Base-by-base conservation (phyloP, 1,140 invertebrate species). In the Dendroctonus ponderosae region DNA sequence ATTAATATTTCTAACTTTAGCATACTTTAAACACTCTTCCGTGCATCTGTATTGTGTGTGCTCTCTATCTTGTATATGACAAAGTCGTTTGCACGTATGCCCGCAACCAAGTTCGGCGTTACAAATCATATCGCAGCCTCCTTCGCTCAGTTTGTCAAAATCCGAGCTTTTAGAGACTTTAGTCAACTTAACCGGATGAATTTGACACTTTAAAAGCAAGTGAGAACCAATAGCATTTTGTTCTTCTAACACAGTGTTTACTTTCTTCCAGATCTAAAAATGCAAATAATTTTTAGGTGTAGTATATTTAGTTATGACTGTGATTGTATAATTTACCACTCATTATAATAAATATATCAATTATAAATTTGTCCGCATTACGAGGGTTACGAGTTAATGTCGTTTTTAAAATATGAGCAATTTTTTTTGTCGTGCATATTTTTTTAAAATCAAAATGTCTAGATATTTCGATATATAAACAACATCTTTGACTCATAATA, bases 31-130 rank as follows among this genome's bases (percentile, higher is more conserved):
- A 73, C 82, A 80, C 59, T 76, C 62, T 71, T 77, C 70, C 50
- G 57, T 67, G 68, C 85, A 86, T 64, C 74, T 77, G 26, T 76
- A 76, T 4, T 63, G 37, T 4, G 46, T 37, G 70, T 88, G 86
- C 4, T 80, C 75, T 6, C 74, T 63, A 66, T 84, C 80, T 42
- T 79, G 77, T 5, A 79, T 75, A 66, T 86, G 84, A 59, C 85
- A 86, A 6, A 84, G 61, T 37, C 78, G 79, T 15, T 79, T 78
- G 72, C 86, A 87, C 12, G 60, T 61, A 71, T 88, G 86, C 5
- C 81, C 81, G 72, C 86, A 87, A 1, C 48, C 51, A 37, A 84
- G 67, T 14, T 69, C 64, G 6, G 57, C 74, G 53, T 75, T 74
- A 68, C 83, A 85, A 57, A 77, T 74, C 37, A 73, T 43, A n/a